A percentile compares a stretch with the other conserved stretches of the same genome.
Evolutionary conservation across 2,113 vertebrate genomes (phyloP).

Genomic region (Osmerus mordax): DNA sequence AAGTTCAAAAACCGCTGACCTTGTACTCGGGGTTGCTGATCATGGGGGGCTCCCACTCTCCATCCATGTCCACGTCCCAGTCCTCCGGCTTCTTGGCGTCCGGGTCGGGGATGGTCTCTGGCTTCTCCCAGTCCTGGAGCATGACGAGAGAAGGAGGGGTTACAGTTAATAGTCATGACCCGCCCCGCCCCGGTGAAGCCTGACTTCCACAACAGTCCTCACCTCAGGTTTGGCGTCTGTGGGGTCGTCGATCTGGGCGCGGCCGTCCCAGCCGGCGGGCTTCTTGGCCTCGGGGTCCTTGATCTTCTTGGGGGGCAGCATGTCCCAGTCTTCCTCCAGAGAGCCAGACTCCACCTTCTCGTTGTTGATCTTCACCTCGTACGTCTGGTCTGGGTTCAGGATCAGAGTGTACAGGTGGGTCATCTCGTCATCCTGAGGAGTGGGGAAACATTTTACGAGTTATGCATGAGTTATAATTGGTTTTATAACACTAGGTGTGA

Average conservation of each 20-base stretch:
- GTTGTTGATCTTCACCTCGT: conserved; percentile 67
- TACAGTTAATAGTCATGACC: neutral
- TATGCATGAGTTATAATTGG: too few relatives aligned
- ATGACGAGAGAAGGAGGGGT: neutral
- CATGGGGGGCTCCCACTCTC: conserved; percentile 66
- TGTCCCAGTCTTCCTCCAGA: conserved; percentile 73
- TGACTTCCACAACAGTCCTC: neutral
- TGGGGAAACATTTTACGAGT: too few relatives aligned
- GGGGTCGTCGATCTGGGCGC: conserved; percentile 48
- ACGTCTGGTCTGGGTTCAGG: conserved; percentile 71
- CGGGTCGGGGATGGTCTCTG: conserved; percentile 66
- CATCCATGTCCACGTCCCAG: conserved; percentile 66
- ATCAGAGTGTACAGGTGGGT: conserved; percentile 76
- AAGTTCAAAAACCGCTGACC: conserved; percentile 43
- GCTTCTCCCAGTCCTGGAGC: conserved; percentile 72
- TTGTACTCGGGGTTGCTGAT: conserved; percentile 70
- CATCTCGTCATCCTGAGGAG: conserved; percentile 68
- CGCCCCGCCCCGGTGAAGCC: neutral
- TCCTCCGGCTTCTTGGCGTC: conserved; percentile 66
- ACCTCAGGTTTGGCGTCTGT: conserved; percentile 61
- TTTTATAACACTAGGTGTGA: neutral
- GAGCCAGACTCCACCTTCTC: conserved; percentile 63
- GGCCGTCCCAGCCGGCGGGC: conserved; percentile 57
- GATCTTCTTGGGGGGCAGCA: conserved; percentile 61
- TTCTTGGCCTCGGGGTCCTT: conserved; percentile 62